Conservation (phyloP, 1,140 invertebrate species). For the Hyposmocoma kahamanoa region DNA sequence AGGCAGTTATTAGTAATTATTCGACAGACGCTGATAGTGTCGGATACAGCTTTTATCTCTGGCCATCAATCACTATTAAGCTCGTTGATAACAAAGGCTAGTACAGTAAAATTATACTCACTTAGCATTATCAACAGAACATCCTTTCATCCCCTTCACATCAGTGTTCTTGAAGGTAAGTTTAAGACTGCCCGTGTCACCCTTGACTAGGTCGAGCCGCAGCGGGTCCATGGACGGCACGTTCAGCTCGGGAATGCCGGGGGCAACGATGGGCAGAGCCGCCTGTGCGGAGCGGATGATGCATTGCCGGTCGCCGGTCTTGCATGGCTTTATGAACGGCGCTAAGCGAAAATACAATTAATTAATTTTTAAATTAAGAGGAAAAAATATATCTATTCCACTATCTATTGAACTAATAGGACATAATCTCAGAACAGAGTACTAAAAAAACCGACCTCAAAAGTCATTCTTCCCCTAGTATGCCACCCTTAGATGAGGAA, state of each 20-base stretch:
- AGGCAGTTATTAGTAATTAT: no score
- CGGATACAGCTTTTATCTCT: no score
- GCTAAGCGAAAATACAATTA: conserved; percentile 18
- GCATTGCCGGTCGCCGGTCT: conserved; percentile 34
- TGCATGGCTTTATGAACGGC: conserved; percentile 47
- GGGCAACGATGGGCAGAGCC: conserved; percentile 27
- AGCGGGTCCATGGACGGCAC: conserved; percentile 44
- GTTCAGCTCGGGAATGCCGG: conserved; percentile 37
- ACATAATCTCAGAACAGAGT: no score
- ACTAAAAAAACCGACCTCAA: no score
- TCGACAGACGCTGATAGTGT: no score
- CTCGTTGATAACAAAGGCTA: no score
- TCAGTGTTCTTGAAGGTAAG: conserved; percentile 40
- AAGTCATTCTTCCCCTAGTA: no score
- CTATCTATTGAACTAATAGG: no score
- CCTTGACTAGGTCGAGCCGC: conserved; percentile 27
- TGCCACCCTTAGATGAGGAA: no score
- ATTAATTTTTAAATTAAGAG: not conserved
- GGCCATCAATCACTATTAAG: no score
- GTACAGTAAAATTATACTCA: conserved; percentile 30
- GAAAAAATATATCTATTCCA: not conserved
- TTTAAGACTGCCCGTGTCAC: conserved; percentile 31
- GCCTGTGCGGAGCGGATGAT: conserved; percentile 29
- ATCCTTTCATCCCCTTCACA: conserved; percentile 39
- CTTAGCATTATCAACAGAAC: conserved; percentile 33